Base-by-base conservation (phyloP, 2,888 invertebrate species). In the Napeogenes inachia region DNA sequence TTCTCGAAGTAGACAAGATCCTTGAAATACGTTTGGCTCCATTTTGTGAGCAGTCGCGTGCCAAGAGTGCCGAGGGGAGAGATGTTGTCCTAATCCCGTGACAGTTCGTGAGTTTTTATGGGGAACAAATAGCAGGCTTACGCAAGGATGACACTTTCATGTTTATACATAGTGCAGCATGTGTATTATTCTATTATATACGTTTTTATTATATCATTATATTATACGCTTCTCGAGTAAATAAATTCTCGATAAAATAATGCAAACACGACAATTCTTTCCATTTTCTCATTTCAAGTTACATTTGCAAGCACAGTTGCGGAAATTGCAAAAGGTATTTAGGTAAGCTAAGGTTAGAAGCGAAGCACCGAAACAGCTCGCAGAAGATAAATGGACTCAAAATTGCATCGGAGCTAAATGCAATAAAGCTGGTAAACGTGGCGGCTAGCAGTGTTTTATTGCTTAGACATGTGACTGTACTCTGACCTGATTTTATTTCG, bases 371-470 rank as follows among this genome's bases (percentile, higher is more conserved):
- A 81, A 85, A 82, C 80, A 79, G 77, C 80, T 78, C 75, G 71
- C 75, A 77, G 82, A 84, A 88, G 87, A 88, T 89, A 84, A 89
- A 89, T 89, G 84, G 84, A 79, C 80, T 81, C 83, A 82, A 87
- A 89, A 89, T 89, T 87, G 87, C 88, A 87, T 82, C 78, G 82
- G 82, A 76, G 79, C 78, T 80, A 75, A 78, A 80, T 81, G 85
- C 83, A 87, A 84, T 88, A 86, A 86, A 85, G 83, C 78, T 71
- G 70, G 78, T 72, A 74, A 77, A 80, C 76, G 74, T 74, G 73
- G 68, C 74, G 68, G 71, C 76, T 71, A 75, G 78, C 79, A 76
- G 74, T 82, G 78, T 82, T 84, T 84, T 84, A 85, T 84, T 80
- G 79, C 75, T 75, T 76, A 80, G 75, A 77, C 75, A 76, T 70